Percentiles rank a stretch among this genome's conserved stretches.
These are phyloP conservation scores for Cairina moschata DNA, from an alignment of 2,113 vertebrate genomes.

Conservation along the genomic window DNA sequence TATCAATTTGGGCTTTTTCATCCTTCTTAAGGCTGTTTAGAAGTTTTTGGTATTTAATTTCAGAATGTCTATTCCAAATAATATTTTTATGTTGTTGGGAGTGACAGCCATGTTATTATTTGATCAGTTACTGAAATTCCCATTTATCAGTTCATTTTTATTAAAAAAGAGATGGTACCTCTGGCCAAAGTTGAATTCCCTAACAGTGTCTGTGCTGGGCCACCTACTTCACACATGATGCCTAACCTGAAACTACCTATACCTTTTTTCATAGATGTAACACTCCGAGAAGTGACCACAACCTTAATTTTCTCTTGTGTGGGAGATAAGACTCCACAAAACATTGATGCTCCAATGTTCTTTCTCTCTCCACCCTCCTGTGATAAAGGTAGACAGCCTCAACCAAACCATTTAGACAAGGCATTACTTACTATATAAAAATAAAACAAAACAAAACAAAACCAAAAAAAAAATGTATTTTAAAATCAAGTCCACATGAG, in stretches of 20 bases:
- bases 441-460: too few species aligned
- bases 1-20: neutral
- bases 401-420: neutral
- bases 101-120: neutral
- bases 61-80: neutral
- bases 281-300: neutral
- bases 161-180: neutral
- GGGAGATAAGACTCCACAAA: neutral
- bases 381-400: neutral
- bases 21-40: neutral
- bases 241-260: neutral
- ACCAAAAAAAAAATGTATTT: neutral
- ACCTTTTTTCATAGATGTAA: neutral
- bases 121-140: neutral
- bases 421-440: neutral
- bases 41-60: neutral
- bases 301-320: neutral
- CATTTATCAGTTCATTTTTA: neutral
- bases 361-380: neutral
- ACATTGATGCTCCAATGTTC: neutral
- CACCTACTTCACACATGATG: neutral
- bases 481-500: neutral
- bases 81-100: neutral
- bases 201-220: neutral
- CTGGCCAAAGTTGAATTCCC: neutral